Evolutionary conservation across 2,797 vertebrate genomes (phyloP).

Genomic region (Zenarchopterus dispar): DNA sequence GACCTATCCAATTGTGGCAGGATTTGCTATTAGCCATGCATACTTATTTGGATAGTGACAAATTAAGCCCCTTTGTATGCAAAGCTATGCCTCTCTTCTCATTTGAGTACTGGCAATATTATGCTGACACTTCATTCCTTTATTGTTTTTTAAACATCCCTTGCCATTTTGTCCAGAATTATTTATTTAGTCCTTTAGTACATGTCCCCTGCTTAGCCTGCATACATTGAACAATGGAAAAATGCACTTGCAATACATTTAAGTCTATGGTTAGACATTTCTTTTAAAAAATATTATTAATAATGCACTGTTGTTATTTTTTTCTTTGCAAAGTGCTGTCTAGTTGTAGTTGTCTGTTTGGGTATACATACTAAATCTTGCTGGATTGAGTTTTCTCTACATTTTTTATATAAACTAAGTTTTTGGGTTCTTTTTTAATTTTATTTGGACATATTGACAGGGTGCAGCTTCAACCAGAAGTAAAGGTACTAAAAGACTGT

Average conservation of each 20-base stretch:
- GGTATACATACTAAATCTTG: conserved; percentile 13
- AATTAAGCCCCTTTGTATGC: conserved; percentile 44
- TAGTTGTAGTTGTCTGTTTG: conserved; percentile 10
- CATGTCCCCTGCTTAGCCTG: conserved; percentile 2
- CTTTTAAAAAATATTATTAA: background rate
- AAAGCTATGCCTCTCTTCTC: conserved; percentile 24
- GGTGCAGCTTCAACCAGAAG: conserved; percentile 42
- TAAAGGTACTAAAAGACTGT: conserved; percentile 19
- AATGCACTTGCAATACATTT: background rate
- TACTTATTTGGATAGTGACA: conserved; percentile 18
- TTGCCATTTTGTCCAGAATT: conserved; percentile 12
- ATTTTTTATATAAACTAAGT: conserved; percentile 39
- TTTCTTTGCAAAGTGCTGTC: background rate
- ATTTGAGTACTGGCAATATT: conserved; percentile 22
- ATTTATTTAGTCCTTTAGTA: conserved; percentile 1
- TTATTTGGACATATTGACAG: conserved; percentile 44
- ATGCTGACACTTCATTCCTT: conserved; percentile 27
- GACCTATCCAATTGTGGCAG: conserved; percentile 17
- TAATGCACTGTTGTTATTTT: background rate
- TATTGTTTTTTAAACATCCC: conserved; percentile 12
- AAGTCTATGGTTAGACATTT: too few relatives aligned
- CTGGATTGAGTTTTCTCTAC: conserved; percentile 15
- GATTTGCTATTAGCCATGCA: conserved; percentile 25
- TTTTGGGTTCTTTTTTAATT: conserved; percentile 14
- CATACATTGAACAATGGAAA: conserved; percentile 20